Base-by-base conservation (phyloP, 2,888 invertebrate genomes). In the Odontocerum albicorne region DNA sequence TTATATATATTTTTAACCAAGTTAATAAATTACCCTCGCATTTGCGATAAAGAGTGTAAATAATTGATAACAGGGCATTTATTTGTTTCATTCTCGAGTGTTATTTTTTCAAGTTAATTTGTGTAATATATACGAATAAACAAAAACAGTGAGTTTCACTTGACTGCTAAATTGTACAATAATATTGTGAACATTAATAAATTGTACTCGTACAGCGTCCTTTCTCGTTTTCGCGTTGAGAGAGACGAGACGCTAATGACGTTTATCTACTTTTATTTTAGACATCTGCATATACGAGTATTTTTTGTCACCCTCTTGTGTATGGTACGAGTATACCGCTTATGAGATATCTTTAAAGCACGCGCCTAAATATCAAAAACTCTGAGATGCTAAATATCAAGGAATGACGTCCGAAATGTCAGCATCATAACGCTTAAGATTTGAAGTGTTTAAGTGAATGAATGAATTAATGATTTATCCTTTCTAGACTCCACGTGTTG, bases 201-300 rank as follows among this genome's bases (percentile, higher is more conserved):
- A n/a, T n/a, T n/a, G n/a, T n/a, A 27, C 4, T 7, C 27, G 27
- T 4, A 27, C 27, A 27, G 10, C 4, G 27, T 7, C 10, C 33
- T 21, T 15, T 20, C 40, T 21, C 20, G 21, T 19, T 13, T 8
- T 8, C 45, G 33, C 44, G 10, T 10, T 22, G 13, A 21, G 2
- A 6, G 10, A 10, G 12, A 33, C 44, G 32, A 44, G 33, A 13
- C 19, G 12, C 45, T 45, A 20, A 33, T 45, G 45, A 45, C 45
- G 45, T 45, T 45, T 19, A 21, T 32, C 45, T 45, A 32, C 33
- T 45, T 33, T 45, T 45, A 45, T 45, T 45, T 45, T 33, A n/a
- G n/a, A n/a, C n/a, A n/a, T n/a, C n/a, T n/a, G n/a, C n/a, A n/a
- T n/a, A n/a, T n/a, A n/a, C n/a, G n/a, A n/a, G n/a, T n/a, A n/a